Conservation (phyloP, 2,888 invertebrate genomes). For the Nymphalis polychloros region DNA sequence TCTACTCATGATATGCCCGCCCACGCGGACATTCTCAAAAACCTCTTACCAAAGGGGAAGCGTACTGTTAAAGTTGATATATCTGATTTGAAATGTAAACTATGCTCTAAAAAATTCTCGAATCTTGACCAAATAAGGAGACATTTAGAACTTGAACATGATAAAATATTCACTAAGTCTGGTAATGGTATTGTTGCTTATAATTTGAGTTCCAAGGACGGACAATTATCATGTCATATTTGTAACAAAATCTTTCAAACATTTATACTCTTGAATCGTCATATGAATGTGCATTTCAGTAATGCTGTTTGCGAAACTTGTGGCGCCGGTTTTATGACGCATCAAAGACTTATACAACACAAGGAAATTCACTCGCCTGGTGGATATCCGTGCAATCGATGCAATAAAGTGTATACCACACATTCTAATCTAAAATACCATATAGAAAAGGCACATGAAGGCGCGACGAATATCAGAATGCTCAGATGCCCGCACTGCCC, state of each 20-base stretch:
- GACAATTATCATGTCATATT: slow-evolving; percentile 60
- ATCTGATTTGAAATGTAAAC: slow-evolving; percentile 59
- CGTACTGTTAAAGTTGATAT: slow-evolving; percentile 67
- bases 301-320: slow-evolving; percentile 69
- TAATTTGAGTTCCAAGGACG: slow-evolving; percentile 53
- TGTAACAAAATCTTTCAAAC: slow-evolving; percentile 63
- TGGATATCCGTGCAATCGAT: slow-evolving; percentile 65
- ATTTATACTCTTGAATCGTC: slow-evolving; percentile 64
- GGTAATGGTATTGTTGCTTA: slow-evolving; percentile 63
- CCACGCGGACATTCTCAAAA: slow-evolving; percentile 50
- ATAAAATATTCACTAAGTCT: slow-evolving; percentile 55
- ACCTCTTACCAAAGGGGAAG: slow-evolving; percentile 61
- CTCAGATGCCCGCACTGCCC: slow-evolving; percentile 61
- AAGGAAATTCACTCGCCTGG: slow-evolving; percentile 65
- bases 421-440: slow-evolving; percentile 66
- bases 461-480: slow-evolving; percentile 57
- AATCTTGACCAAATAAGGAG: slow-evolving; percentile 53
- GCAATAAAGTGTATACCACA: slow-evolving; percentile 74
- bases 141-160: slow-evolving; percentile 55
- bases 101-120: slow-evolving; percentile 48
- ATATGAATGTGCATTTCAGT: slow-evolving; percentile 70
- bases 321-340: slow-evolving; percentile 65
- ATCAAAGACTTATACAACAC: slow-evolving; percentile 62
- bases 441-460: slow-evolving; percentile 61
- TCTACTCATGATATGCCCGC: slow-evolving; percentile 54